These are phyloP conservation scores for Fregata magnificens DNA, from an alignment of 2,113 vertebrate species.

Conservation along the genomic window DNA sequence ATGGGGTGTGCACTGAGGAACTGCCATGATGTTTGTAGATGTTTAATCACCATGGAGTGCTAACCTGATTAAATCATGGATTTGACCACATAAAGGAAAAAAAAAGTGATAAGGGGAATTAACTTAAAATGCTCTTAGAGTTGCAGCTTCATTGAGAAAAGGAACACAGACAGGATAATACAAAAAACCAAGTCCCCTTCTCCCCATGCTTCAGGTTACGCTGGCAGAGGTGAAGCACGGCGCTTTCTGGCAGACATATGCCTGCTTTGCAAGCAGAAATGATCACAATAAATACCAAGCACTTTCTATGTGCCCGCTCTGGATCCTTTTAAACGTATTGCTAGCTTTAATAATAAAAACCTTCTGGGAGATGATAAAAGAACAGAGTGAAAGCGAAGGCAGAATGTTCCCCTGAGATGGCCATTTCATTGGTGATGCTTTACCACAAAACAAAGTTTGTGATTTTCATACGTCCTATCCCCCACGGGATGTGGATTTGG, in stretches of 20 bases:
- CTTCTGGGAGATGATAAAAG: background rate
- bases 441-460: background rate
- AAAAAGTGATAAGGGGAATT: background rate
- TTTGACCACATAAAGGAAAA: background rate
- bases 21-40: background rate
- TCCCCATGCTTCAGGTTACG: accelerated
- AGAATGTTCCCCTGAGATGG: background rate
- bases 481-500: background rate
- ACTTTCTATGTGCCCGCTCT: background rate
- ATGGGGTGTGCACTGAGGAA: accelerated
- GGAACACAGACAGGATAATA: background rate
- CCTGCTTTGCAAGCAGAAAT: background rate
- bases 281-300: background rate
- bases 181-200: background rate
- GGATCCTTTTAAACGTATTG: background rate
- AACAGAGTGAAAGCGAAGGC: background rate
- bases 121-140: background rate
- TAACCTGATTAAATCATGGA: background rate
- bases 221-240: background rate
- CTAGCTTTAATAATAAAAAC: background rate
- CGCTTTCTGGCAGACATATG: background rate
- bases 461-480: background rate
- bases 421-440: background rate
- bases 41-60: background rate
- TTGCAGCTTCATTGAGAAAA: background rate